Evolutionary conservation across 35 echinoderm and acorn worm genomes (phyloP).

Genomic region (Ophiothrix spiculata): DNA sequence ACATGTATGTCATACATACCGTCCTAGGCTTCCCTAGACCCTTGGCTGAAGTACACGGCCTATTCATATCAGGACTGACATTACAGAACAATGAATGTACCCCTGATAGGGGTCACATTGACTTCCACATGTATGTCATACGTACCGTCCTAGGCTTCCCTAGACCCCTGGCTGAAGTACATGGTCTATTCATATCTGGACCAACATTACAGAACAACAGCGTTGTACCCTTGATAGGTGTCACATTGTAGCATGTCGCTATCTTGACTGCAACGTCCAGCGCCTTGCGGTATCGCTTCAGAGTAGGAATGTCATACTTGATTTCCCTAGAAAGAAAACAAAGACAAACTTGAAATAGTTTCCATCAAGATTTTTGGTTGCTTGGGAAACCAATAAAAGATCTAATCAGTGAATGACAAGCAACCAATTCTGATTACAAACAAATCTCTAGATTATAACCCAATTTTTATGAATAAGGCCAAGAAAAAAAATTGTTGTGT

Average conservation of each 20-base stretch:
- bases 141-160: slow-evolving; percentile 80
- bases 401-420: too few relatives aligned
- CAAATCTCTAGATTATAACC: too few relatives aligned
- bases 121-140: too few relatives aligned
- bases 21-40: slow-evolving; percentile 74
- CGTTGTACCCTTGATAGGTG: slow-evolving; percentile 77
- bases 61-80: slow-evolving; percentile 66
- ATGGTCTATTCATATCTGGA: slow-evolving; percentile 58
- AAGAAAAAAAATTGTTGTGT: too few relatives aligned
- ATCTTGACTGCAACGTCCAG: slow-evolving; percentile 95
- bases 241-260: slow-evolving; percentile 90
- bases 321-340: slow-evolving; percentile 27
- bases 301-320: slow-evolving; percentile 36
- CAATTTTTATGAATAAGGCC: too few relatives aligned
- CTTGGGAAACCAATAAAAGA: too few relatives aligned
- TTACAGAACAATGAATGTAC: slow-evolving; percentile 67
- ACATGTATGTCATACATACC: too few relatives aligned
- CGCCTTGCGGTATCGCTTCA: slow-evolving; percentile 80
- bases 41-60: slow-evolving; percentile 73
- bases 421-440: too few relatives aligned
- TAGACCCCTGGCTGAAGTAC: slow-evolving; percentile 74
- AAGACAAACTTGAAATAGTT: not conserved
- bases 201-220: slow-evolving; percentile 75
- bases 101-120: slow-evolving; percentile 87
- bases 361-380: not conserved